These are phyloP conservation scores for Oeneis ivallda DNA, from an alignment of 2,888 invertebrate genomes.

Conservation along the genomic window DNA sequence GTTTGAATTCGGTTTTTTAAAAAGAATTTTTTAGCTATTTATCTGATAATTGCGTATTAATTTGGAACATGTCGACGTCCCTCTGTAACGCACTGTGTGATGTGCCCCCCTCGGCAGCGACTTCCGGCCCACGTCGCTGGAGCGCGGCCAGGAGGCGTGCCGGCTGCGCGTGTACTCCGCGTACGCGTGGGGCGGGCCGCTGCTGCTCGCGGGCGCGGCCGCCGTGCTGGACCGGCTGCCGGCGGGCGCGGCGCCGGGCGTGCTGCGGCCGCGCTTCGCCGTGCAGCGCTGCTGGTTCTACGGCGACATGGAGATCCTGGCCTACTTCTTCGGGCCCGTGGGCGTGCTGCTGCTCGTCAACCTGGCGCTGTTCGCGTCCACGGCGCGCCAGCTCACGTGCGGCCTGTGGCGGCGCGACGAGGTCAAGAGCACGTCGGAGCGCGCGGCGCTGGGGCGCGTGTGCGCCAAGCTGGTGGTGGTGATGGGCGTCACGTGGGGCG, in stretches of 20 bases:
- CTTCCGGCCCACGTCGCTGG: slow-evolving; percentile 91
- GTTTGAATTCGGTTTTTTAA: too few species aligned
- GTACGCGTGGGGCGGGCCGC: slow-evolving; percentile 93
- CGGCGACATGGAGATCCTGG: slow-evolving; percentile 90
- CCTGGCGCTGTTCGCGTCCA: slow-evolving; percentile 89
- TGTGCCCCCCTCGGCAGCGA: slow-evolving; percentile 80
- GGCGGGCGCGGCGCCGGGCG: slow-evolving; percentile 76
- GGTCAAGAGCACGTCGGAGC: slow-evolving; percentile 88
- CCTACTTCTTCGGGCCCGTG: slow-evolving; percentile 93
- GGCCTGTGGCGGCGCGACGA: slow-evolving; percentile 94
- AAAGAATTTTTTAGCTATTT: too few species aligned
- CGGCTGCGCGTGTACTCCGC: slow-evolving; percentile 89
- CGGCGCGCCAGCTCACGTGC: slow-evolving; percentile 92
- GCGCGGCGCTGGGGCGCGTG: slow-evolving; percentile 90
- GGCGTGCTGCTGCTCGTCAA: slow-evolving; percentile 90
- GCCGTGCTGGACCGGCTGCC: slow-evolving; percentile 87
- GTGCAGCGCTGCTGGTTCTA: slow-evolving; percentile 91
- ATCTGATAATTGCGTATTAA: too few species aligned
- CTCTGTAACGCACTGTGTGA: too few species aligned
- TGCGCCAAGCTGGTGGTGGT: slow-evolving; percentile 91
- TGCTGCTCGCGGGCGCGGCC: slow-evolving; percentile 88
- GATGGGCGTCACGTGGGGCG: slow-evolving; percentile 82
- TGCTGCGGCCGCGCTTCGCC: slow-evolving; percentile 90
- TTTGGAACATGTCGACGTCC: too few species aligned
- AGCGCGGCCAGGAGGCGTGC: slow-evolving; percentile 91